These are phyloP conservation scores for Bathybates hornii DNA, from an alignment of 2,113 vertebrate genomes.

Conservation along the genomic window DNA sequence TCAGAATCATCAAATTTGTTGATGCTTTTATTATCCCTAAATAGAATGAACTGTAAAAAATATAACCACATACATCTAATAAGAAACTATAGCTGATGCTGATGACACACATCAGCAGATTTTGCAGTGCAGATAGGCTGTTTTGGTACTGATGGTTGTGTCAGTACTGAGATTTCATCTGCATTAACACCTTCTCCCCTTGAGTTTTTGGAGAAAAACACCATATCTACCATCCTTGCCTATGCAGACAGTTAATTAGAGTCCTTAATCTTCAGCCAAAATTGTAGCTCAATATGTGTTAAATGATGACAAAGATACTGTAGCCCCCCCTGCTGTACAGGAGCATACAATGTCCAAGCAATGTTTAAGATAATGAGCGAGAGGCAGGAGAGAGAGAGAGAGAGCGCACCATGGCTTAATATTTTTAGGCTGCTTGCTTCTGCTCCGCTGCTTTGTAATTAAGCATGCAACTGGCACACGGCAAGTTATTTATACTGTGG, in stretches of 20 bases:
- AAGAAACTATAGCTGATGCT: neutral
- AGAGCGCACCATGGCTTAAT: neutral
- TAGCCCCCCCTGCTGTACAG: slow-evolving; percentile 57
- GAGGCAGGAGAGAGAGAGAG: neutral
- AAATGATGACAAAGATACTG: slow-evolving; percentile 33
- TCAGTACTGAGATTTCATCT: neutral
- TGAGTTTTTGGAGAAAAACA: neutral
- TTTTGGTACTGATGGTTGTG: neutral
- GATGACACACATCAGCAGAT: neutral
- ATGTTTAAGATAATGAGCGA: neutral
- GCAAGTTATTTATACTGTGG: slow-evolving; percentile 71
- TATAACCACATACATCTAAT: neutral
- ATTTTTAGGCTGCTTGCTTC: slow-evolving; percentile 8
- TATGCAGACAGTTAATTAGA: neutral
- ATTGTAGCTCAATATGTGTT: neutral
- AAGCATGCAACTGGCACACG: slow-evolving; percentile 69
- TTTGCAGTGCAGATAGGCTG: neutral
- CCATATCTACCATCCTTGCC: neutral
- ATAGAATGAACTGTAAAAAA: neutral
- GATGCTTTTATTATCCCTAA: neutral
- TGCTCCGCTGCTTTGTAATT: slow-evolving; percentile 49
- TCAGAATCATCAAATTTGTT: neutral
- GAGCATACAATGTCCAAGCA: slow-evolving; percentile 3
- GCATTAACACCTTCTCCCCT: neutral
- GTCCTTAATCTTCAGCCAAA: neutral